phyloP scores from a whole-genome alignment of 2,797 vertebrate genomes.

The Perdix hodgsoniae region DNA sequence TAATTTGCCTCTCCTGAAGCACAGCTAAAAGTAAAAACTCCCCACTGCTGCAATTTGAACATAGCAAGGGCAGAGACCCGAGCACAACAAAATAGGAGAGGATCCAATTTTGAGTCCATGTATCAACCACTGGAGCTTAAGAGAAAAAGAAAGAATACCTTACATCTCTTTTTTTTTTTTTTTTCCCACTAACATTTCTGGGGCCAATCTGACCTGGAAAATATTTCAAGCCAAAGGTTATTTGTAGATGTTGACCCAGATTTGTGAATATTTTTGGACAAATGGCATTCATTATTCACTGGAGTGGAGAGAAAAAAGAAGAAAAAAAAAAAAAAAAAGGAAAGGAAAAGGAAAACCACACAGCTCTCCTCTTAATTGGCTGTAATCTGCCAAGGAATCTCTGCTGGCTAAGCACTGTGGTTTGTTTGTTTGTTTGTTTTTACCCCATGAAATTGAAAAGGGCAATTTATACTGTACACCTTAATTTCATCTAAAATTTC shows the following conservation, averaged over 20 bases:
- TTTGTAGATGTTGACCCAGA: constrained; percentile 52
- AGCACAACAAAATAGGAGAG: not conserved
- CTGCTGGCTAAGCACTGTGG: not conserved
- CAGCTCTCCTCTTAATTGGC: not conserved
- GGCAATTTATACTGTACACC: not conserved
- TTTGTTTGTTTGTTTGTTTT: constrained; percentile 38
- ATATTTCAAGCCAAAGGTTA: constrained; percentile 49
- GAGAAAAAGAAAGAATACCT: not conserved
- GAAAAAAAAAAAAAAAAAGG: too few relatives aligned
- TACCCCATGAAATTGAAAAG: constrained; percentile 1
- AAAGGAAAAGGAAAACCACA: not conserved
- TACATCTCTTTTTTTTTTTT: not conserved
- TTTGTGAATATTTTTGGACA: constrained; percentile 47
- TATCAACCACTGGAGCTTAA: not conserved
- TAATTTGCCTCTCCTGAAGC: not conserved
- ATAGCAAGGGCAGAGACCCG: not conserved
- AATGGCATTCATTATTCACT: constrained; percentile 12
- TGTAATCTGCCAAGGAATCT: constrained; percentile 28
- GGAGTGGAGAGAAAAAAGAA: accelerated
- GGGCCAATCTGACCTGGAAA: constrained; percentile 16
- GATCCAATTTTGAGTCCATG: not conserved
- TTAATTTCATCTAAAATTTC: constrained; percentile 50
- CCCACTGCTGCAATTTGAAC: not conserved
- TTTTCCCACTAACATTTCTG: not conserved
- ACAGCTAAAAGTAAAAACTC: not conserved